phyloP scores from a whole-genome alignment of 2,888 invertebrate species.

The Sclerodermus sp. region DNA sequence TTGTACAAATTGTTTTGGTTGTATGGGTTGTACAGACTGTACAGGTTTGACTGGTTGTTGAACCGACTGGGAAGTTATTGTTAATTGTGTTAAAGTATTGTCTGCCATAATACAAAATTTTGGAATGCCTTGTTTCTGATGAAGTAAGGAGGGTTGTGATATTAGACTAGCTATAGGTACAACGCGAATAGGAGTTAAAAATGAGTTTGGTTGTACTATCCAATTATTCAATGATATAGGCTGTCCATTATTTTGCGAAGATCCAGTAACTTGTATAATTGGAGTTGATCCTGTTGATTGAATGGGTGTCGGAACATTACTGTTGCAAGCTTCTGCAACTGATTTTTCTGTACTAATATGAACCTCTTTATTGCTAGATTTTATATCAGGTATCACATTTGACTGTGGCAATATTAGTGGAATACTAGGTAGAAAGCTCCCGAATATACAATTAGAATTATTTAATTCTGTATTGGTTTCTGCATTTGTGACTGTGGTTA shows the following conservation, averaged over 20 bases:
- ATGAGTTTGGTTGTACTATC: slow-evolving; percentile 34
- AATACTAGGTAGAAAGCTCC: slow-evolving; percentile 29
- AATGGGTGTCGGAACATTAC: not conserved
- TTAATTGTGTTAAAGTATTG: slow-evolving; percentile 15
- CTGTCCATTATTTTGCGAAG: slow-evolving; percentile 20
- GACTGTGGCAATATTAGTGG: slow-evolving; percentile 33
- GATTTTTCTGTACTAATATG: too few relatives aligned
- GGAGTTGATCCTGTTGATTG: slow-evolving; percentile 14
- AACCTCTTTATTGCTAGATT: not conserved
- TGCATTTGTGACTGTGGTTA: slow-evolving; percentile 21
- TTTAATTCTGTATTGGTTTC: slow-evolving; percentile 13
- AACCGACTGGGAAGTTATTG: slow-evolving; percentile 10
- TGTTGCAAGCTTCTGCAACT: not conserved
- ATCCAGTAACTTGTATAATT: slow-evolving; percentile 13
- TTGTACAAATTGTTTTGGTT: too few relatives aligned
- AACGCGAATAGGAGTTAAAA: slow-evolving; percentile 45
- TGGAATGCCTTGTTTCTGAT: slow-evolving; percentile 48
- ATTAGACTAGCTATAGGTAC: slow-evolving; percentile 49
- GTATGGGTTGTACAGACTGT: not conserved
- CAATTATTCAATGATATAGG: slow-evolving; percentile 30
- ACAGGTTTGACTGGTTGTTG: slow-evolving; percentile 8
- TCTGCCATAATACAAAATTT: slow-evolving; percentile 50
- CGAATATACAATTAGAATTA: slow-evolving; percentile 23
- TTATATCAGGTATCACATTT: slow-evolving; percentile 23
- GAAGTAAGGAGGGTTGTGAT: slow-evolving; percentile 45